These are phyloP conservation scores for Neogobius melanostomus DNA, from an alignment of 2,113 vertebrate genomes.

Conservation along the genomic window DNA sequence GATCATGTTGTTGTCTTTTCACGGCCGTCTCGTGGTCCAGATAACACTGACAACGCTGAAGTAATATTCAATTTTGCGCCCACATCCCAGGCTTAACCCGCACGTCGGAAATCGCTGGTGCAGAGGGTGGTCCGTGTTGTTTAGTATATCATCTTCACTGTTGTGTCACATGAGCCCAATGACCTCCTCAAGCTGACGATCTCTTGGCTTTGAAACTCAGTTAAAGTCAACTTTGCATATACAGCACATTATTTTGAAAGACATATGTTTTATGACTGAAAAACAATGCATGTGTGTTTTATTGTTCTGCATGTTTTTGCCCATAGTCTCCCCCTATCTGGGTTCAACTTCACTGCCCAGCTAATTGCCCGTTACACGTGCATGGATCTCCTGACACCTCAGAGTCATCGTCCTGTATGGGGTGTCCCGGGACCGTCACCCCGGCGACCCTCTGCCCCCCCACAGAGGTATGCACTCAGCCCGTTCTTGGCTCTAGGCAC, in stretches of 20 bases:
- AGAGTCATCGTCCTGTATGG: slow-evolving; percentile 20
- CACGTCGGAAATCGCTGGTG: background rate
- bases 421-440: slow-evolving; percentile 32
- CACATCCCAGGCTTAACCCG: background rate
- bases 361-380: slow-evolving; percentile 44
- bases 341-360: slow-evolving; percentile 24
- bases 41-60: background rate
- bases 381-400: slow-evolving; percentile 9
- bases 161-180: background rate
- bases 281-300: background rate
- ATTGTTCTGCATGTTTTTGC: background rate
- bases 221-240: background rate
- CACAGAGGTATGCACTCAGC: slow-evolving; percentile 75
- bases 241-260: background rate
- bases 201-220: background rate
- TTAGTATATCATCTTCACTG: background rate
- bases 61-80: background rate
- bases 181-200: background rate
- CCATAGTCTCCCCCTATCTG: slow-evolving; percentile 2
- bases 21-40: no score
- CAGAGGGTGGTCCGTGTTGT: slow-evolving; percentile 1
- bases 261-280: background rate
- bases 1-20: no score
- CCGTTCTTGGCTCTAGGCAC: slow-evolving; percentile 75
- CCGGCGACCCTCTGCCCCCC: slow-evolving; percentile 44